Conservation (phyloP, 2,113 vertebrate genomes). For the Osmerus eperlanus region DNA sequence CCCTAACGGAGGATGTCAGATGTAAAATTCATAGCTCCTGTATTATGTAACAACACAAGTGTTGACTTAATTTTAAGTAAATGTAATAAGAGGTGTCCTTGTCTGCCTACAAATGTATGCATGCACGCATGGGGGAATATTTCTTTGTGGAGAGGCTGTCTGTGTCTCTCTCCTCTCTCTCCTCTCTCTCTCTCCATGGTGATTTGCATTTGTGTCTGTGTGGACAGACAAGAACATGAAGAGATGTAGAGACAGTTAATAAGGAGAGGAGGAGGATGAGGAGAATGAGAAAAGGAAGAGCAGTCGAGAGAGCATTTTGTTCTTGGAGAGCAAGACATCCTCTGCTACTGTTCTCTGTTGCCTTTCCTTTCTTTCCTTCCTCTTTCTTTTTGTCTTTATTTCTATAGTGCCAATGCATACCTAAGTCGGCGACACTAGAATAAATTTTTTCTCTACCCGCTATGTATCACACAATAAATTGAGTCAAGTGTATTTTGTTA, state of each 20-base stretch:
- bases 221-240: constrained; percentile 37
- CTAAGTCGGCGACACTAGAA: too few relatives aligned
- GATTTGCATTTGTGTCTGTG: constrained; percentile 62
- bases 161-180: constrained; percentile 11
- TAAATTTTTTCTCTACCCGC: too few relatives aligned
- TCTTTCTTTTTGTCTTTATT: too few relatives aligned
- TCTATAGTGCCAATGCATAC: too few relatives aligned
- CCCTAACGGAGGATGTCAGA: not conserved
- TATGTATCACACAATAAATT: not conserved
- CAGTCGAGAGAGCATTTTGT: not conserved
- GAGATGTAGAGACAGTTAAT: not conserved
- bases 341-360: too few relatives aligned
- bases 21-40: constrained; percentile 46
- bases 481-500: too few relatives aligned
- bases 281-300: not conserved
- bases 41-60: constrained; percentile 54
- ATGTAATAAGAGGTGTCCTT: constrained; percentile 54
- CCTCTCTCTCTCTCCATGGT: constrained; percentile 30
- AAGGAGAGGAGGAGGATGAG: not conserved
- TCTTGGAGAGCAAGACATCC: too few relatives aligned
- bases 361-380: too few relatives aligned
- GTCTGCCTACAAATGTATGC: constrained; percentile 53
- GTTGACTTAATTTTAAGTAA: constrained; percentile 54
- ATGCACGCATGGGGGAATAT: constrained; percentile 56
- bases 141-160: constrained; percentile 41